phyloP scores from a whole-genome alignment of 2,888 invertebrate genomes.

The Trachelus stipa region DNA sequence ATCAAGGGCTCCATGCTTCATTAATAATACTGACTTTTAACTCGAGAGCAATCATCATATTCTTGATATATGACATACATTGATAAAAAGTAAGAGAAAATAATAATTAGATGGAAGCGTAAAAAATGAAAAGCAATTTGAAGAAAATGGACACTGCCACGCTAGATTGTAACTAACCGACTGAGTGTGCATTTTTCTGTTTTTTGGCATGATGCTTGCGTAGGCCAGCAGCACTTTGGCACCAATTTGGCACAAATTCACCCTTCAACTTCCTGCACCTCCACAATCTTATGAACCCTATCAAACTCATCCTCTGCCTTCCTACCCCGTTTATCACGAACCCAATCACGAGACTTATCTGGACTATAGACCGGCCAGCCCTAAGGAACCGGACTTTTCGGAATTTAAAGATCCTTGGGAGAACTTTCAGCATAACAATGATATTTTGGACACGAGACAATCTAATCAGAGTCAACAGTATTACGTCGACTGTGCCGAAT shows the following conservation, averaged over 20 bases:
- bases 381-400: conserved; percentile 51
- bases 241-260: conserved; percentile 59
- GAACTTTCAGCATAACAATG: conserved; percentile 69
- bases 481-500: not conserved
- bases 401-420: conserved; percentile 81
- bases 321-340: conserved; percentile 29
- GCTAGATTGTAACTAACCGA: conserved; percentile 57
- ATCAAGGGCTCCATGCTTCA: not conserved
- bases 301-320: conserved; percentile 4
- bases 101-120: not conserved
- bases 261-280: conserved; percentile 24
- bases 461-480: not conserved
- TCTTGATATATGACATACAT: not conserved
- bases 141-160: conserved; percentile 51
- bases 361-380: conserved; percentile 27
- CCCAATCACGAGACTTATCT: conserved; percentile 32
- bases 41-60: not conserved
- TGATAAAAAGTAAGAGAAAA: not conserved
- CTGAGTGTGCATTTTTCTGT: conserved; percentile 61
- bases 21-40: not conserved
- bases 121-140: not conserved
- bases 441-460: not conserved
- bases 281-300: conserved; percentile 2
- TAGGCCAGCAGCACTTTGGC: conserved; percentile 64
- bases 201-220: conserved; percentile 65